These are phyloP conservation scores for Lamellibrachia satsuma DNA, from an alignment of 2,888 invertebrate species.

Conservation along the genomic window DNA sequence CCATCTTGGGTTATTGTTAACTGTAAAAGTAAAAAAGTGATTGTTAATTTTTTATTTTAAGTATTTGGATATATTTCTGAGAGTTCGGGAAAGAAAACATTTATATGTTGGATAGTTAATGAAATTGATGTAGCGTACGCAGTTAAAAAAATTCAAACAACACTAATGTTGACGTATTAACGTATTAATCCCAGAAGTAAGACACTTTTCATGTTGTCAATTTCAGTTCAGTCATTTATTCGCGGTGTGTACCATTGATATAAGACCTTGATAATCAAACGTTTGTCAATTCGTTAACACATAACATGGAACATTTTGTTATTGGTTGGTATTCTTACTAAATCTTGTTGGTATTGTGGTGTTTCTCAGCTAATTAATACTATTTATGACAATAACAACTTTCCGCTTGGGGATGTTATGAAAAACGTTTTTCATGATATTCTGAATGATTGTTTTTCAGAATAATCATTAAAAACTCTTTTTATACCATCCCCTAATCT, in stretches of 20 bases:
- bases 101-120: background rate
- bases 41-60: background rate
- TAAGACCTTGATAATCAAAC: background rate
- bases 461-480: background rate
- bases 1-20: background rate
- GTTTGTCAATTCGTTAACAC: background rate
- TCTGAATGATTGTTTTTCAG: too few species aligned
- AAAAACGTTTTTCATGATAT: background rate
- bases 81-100: background rate
- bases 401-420: background rate
- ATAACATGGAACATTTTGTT: background rate
- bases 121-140: background rate
- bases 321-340: background rate
- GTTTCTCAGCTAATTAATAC: background rate
- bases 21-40: background rate
- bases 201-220: background rate
- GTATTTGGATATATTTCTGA: background rate
- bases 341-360: background rate
- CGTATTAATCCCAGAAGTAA: background rate
- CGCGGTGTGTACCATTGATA: background rate
- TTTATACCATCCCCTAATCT: background rate
- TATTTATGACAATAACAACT: background rate
- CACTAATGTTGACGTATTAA: background rate
- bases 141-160: background rate
- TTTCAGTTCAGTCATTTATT: conserved; percentile 13